phyloP scores from a whole-genome alignment of 2,888 invertebrate species.

The Microctonus brassicae region DNA sequence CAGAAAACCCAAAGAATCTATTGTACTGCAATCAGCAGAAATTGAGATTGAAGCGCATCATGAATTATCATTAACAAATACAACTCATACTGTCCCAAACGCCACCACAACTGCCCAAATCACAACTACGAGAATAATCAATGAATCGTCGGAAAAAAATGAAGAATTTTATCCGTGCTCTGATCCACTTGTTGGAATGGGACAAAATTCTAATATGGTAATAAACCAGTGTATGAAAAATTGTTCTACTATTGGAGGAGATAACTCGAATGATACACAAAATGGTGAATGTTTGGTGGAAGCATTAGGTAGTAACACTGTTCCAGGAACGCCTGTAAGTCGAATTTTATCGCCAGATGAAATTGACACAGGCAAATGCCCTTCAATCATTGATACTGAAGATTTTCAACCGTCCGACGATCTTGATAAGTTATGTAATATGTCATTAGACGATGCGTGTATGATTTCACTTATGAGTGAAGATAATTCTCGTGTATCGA shows the following conservation, averaged over 20 bases:
- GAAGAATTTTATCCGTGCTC: slow-evolving; percentile 41
- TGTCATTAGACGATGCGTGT: slow-evolving; percentile 46
- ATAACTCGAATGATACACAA: slow-evolving; percentile 15
- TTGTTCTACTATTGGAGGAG: neutral
- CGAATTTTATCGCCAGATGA: slow-evolving; percentile 34
- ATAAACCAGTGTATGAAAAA: slow-evolving; percentile 17
- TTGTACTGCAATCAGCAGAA: neutral
- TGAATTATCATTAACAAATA: slow-evolving; percentile 21
- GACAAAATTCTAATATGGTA: slow-evolving; percentile 20
- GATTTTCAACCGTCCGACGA: slow-evolving; percentile 46
- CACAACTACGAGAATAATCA: neutral
- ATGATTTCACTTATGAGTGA: slow-evolving; percentile 53
- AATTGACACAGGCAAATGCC: slow-evolving; percentile 36
- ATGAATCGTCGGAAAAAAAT: slow-evolving; percentile 24
- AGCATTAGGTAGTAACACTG: slow-evolving; percentile 5
- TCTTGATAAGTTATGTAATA: slow-evolving; percentile 48
- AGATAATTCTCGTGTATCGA: slow-evolving; percentile 12
- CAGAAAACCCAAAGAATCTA: neutral
- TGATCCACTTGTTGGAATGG: slow-evolving; percentile 47
- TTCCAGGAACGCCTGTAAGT: slow-evolving; percentile 27
- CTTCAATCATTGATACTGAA: slow-evolving; percentile 36
- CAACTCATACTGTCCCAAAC: too few species aligned
- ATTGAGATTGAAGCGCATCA: slow-evolving; percentile 3
- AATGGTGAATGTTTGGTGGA: slow-evolving; percentile 17
- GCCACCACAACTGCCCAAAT: too few species aligned